Conservation (phyloP, 2,888 invertebrate genomes). For the Argyresthia albistria region DNA sequence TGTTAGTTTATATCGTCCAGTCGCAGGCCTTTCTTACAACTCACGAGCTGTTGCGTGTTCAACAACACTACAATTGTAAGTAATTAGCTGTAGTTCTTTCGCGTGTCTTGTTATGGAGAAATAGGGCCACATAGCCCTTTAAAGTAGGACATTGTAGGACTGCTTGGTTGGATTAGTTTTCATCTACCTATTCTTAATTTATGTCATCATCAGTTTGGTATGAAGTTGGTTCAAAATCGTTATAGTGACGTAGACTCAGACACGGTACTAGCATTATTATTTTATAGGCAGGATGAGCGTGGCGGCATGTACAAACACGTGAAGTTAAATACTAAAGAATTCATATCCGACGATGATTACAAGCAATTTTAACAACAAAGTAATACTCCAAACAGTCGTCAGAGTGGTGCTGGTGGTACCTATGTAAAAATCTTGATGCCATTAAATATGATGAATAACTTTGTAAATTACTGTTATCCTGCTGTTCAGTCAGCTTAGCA, state of each 20-base stretch:
- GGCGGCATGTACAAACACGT: slow-evolving; percentile 32
- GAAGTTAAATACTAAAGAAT: slow-evolving; percentile 15
- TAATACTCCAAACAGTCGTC: too few species aligned
- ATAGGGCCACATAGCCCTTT: slow-evolving; percentile 41
- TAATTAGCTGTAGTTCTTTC: slow-evolving; percentile 64
- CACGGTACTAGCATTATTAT: slow-evolving; percentile 3
- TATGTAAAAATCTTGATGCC: not conserved
- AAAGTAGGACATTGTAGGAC: not conserved
- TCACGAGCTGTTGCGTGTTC: slow-evolving; percentile 58
- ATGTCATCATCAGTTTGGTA: too few species aligned
- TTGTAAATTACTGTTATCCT: not conserved
- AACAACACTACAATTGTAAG: slow-evolving; percentile 57
- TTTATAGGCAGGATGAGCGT: slow-evolving; percentile 33
- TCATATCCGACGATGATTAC: too few species aligned
- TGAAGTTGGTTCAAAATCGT: not conserved
- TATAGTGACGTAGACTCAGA: slow-evolving; percentile 1
- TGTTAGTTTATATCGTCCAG: too few species aligned
- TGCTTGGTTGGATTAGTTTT: too few species aligned
- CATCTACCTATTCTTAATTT: too few species aligned
- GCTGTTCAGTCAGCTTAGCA: not conserved
- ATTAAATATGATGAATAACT: not conserved
- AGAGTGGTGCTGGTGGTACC: too few species aligned
- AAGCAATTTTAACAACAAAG: too few species aligned
- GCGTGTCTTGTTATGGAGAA: slow-evolving; percentile 54
- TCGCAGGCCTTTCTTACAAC: slow-evolving; percentile 18